Evolutionary conservation across 2,888 invertebrate species (phyloP).

Genomic region (Stegana nigrithorax): DNA sequence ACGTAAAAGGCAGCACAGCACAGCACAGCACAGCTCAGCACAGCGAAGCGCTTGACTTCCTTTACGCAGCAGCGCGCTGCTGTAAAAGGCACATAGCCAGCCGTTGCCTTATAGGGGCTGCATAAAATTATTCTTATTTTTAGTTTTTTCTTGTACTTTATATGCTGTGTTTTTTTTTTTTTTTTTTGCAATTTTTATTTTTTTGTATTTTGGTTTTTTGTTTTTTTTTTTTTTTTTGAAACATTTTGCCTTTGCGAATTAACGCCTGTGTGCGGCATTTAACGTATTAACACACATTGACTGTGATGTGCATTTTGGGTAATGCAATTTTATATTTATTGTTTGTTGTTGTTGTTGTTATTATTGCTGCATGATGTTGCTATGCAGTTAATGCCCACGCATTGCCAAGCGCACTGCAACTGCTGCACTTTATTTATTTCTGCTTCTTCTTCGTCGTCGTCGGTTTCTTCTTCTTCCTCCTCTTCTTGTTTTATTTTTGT

Average conservation of each 20-base stretch:
- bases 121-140: too few species aligned
- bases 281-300: too few species aligned
- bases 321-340: not conserved
- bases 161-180: not conserved
- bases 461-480: too few species aligned
- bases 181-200: not conserved
- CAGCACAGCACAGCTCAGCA: too few species aligned
- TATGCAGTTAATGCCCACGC: not conserved
- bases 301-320: not conserved
- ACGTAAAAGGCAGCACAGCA: too few species aligned
- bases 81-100: too few species aligned
- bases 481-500: too few species aligned
- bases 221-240: not conserved
- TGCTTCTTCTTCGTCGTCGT: slow-evolving; percentile 19
- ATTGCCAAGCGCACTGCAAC: not conserved
- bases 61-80: too few species aligned
- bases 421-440: slow-evolving; percentile 17
- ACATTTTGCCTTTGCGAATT: slow-evolving; percentile 24
- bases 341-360: slow-evolving; percentile 6
- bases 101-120: too few species aligned
- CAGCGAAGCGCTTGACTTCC: too few species aligned
- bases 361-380: not conserved
- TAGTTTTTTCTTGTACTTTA: too few species aligned
- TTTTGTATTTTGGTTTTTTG: not conserved
- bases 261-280: slow-evolving; percentile 31